These are phyloP conservation scores for Apodemus agrarius DNA, from an alignment of 2,797 vertebrate genomes.

Conservation along the genomic window DNA sequence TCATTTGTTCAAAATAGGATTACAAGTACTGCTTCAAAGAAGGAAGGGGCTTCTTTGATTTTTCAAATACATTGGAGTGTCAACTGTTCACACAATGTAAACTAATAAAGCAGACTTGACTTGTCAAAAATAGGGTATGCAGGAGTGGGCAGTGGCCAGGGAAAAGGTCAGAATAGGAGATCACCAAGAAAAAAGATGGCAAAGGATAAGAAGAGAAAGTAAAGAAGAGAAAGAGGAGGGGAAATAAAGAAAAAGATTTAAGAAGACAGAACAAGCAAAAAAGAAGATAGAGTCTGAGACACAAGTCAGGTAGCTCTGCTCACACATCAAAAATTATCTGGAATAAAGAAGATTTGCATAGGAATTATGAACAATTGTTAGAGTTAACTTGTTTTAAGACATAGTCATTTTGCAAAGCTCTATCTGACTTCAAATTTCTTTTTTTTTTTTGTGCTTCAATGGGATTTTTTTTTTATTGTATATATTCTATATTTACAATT, in stretches of 20 bases:
- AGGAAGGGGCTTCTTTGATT: background rate
- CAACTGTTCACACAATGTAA: background rate
- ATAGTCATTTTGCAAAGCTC: background rate
- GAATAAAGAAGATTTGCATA: background rate
- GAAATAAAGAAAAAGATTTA: background rate
- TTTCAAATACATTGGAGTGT: slow-evolving; percentile 22
- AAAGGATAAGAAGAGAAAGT: background rate
- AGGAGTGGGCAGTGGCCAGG: background rate
- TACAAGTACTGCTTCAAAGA: background rate
- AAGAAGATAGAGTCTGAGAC: background rate
- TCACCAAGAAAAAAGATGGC: background rate
- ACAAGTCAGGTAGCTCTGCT: background rate
- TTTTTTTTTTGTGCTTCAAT: no score
- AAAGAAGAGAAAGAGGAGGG: background rate
- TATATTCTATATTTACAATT: no score
- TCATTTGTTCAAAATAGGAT: background rate
- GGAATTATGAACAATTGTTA: background rate
- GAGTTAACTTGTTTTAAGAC: background rate
- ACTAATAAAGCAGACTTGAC: background rate
- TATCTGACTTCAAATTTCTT: background rate
- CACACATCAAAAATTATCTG: background rate
- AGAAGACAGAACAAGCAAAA: background rate
- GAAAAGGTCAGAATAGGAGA: background rate
- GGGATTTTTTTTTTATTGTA: no score
- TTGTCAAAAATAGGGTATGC: background rate